Conservation (phyloP, 2,888 invertebrate species). For the Elysia crispata region DNA sequence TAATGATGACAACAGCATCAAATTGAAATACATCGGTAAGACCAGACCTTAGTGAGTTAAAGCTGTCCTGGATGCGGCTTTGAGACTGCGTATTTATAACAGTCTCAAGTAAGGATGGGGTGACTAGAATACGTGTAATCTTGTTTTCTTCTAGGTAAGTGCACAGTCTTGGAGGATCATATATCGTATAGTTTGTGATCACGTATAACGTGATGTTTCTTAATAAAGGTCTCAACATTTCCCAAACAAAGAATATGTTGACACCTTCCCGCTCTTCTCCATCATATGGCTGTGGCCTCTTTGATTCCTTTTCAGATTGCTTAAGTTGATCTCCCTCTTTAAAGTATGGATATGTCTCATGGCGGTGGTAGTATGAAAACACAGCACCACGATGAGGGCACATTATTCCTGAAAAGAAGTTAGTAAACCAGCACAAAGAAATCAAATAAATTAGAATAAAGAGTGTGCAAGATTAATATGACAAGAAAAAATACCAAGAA, state of each 20-base stretch:
- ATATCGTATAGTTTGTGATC: conserved; percentile 77
- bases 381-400: conserved; percentile 78
- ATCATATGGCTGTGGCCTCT: too few species aligned
- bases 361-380: conserved; percentile 77
- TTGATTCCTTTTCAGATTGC: too few species aligned
- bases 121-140: conserved; percentile 78
- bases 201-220: conserved; percentile 77
- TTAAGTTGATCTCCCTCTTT: conserved; percentile 55
- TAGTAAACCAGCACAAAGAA: conserved; percentile 5
- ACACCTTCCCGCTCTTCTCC: conserved; percentile 73
- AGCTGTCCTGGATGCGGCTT: conserved; percentile 54
- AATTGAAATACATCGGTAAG: too few species aligned
- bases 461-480: too few species aligned
- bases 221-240: conserved; percentile 77
- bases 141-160: conserved; percentile 69
- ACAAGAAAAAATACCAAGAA: too few species aligned
- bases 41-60: conserved; percentile 70
- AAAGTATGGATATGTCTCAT: conserved; percentile 73
- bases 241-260: conserved; percentile 79
- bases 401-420: conserved; percentile 71
- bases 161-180: conserved; percentile 75
- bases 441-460: not conserved
- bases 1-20: too few species aligned
- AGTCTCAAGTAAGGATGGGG: conserved; percentile 77
- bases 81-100: conserved; percentile 72